phyloP scores from a whole-genome alignment of 2,888 invertebrate species.

The Amblyteles armatorius region DNA sequence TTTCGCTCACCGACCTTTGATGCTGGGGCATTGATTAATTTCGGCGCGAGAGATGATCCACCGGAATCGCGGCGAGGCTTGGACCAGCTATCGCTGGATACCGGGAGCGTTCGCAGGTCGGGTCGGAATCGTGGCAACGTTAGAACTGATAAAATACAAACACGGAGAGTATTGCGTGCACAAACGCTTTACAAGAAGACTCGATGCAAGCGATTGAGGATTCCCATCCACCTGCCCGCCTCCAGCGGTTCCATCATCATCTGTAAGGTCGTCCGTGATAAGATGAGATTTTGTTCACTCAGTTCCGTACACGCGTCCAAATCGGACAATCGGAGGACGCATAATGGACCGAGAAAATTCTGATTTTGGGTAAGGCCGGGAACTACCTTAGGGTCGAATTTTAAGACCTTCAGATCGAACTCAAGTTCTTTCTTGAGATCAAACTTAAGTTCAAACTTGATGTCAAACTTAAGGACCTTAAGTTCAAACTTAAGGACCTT shows the following conservation, averaged over 20 bases:
- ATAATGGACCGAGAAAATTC: conserved; percentile 46
- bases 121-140: conserved; percentile 15
- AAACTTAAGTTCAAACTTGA: too few relatives aligned
- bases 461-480: too few relatives aligned
- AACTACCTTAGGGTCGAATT: not conserved
- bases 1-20: conserved; percentile 80
- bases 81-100: conserved; percentile 56
- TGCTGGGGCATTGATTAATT: conserved; percentile 83
- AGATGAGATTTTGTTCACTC: conserved; percentile 48
- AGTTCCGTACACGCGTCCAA: conserved; percentile 11
- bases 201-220: not conserved
- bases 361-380: conserved; percentile 17
- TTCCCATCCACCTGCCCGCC: conserved; percentile 7
- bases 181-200: not conserved
- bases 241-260: not conserved
- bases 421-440: too few relatives aligned
- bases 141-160: not conserved
- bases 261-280: conserved; percentile 20
- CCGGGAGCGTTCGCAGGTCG: conserved; percentile 46
- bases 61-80: conserved; percentile 61
- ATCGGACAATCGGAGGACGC: conserved; percentile 40
- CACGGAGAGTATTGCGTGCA: not conserved
- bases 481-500: too few relatives aligned
- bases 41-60: conserved; percentile 77
- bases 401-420: too few relatives aligned